These are phyloP conservation scores for Parauchenoglanis ngamensis DNA, from an alignment of 2,797 vertebrate species.

Conservation along the genomic window DNA sequence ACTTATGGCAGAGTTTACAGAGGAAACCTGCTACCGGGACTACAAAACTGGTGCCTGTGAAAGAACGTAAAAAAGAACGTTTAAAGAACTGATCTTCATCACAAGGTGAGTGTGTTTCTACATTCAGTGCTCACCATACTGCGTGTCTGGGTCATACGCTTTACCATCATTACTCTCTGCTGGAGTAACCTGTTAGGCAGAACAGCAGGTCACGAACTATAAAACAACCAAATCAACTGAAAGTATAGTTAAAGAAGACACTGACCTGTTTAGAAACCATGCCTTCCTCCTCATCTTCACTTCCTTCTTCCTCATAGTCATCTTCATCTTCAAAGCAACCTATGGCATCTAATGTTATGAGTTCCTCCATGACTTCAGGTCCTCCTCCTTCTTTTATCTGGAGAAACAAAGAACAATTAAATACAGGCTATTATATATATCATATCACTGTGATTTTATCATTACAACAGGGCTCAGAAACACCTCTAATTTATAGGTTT, in stretches of 20 bases:
- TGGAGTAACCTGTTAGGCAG: conserved; percentile 23
- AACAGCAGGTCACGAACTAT: not conserved
- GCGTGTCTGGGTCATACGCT: conserved; percentile 56
- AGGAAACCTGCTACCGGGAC: conserved; percentile 84
- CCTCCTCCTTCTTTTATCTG: conserved; percentile 70
- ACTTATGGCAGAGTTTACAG: conserved; percentile 85
- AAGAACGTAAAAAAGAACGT: conserved; percentile 48
- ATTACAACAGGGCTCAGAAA: not conserved
- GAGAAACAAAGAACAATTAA: conserved; percentile 29
- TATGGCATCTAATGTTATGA: conserved; percentile 93
- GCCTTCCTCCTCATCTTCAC: conserved; percentile 57
- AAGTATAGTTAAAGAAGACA: not conserved
- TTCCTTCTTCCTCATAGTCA: conserved; percentile 73
- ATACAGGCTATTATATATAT: not conserved
- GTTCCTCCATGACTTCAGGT: conserved; percentile 84
- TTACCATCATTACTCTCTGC: conserved; percentile 37
- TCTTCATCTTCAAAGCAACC: conserved; percentile 90
- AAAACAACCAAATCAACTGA: not conserved
- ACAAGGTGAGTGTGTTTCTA: not conserved
- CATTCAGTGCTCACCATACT: conserved; percentile 55
- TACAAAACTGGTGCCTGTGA: conserved; percentile 82
- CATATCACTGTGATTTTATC: not conserved
- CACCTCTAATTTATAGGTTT: not conserved
- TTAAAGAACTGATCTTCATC: not conserved
- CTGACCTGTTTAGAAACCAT: conserved; percentile 62